Evolutionary conservation across 1,140 invertebrate species (phyloP).

Genomic region (Leptonema lineaticorne): DNA sequence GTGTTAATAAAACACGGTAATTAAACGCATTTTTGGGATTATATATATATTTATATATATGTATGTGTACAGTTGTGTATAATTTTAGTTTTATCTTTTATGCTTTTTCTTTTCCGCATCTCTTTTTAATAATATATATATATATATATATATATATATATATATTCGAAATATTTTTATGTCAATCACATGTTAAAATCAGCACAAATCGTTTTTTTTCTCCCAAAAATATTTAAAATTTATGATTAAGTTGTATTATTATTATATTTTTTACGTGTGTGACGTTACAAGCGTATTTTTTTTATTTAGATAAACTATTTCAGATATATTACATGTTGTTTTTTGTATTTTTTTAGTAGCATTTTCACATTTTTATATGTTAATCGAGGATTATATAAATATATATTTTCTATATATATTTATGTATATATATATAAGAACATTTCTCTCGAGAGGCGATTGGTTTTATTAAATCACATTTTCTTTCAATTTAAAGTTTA

Average conservation of each 20-base stretch:
- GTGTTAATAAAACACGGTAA: too few relatives aligned
- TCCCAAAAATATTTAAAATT: neutral
- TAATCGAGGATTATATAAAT: neutral
- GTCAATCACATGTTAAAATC: neutral
- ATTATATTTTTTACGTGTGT: too few relatives aligned
- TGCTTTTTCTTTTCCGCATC: neutral
- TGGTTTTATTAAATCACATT: too few relatives aligned
- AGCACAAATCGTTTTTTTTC: neutral
- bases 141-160: too few relatives aligned
- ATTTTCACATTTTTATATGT: neutral
- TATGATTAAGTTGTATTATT: neutral
- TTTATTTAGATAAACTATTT: too few relatives aligned
- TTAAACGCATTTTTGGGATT: too few relatives aligned
- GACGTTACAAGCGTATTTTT: slow-evolving; percentile 3
- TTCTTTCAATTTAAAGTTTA: neutral
- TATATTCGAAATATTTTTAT: neutral
- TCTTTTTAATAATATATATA: too few relatives aligned
- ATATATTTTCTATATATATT: neutral
- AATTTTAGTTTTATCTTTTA: neutral
- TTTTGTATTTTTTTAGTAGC: neutral
- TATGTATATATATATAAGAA: neutral
- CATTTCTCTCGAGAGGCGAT: too few relatives aligned
- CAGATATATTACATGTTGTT: neutral
- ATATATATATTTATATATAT: neutral
- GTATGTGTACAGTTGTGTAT: neutral